Percentiles rank a stretch among this genome's conserved stretches.
phyloP scores from a whole-genome alignment of 2,797 vertebrate genomes.

The Xenops minutus region DNA sequence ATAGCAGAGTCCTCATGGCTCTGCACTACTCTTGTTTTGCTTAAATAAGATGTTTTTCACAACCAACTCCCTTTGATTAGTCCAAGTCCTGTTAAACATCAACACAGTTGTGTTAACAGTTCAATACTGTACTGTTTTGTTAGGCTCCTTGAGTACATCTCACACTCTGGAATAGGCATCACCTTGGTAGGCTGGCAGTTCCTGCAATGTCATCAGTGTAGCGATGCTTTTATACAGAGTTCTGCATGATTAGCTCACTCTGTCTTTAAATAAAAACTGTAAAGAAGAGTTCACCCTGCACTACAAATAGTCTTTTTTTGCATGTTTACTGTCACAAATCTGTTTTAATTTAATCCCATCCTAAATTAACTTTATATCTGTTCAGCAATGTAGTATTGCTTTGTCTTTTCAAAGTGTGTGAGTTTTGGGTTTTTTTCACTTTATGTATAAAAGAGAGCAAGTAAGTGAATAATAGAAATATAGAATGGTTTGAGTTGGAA shows the following conservation, averaged over 20 bases:
- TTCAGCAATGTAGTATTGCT: background rate
- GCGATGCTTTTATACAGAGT: background rate
- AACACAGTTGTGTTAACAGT: background rate
- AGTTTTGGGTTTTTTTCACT: background rate
- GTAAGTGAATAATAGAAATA: background rate
- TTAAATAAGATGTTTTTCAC: background rate
- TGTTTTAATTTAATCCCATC: background rate
- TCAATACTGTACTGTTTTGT: background rate
- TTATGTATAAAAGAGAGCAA: background rate
- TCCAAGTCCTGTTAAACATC: background rate
- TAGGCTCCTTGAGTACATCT: background rate
- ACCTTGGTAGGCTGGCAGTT: background rate
- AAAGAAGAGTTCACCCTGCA: background rate
- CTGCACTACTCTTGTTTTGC: background rate
- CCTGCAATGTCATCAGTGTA: background rate
- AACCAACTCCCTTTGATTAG: background rate
- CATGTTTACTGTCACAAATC: background rate
- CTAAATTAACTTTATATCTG: background rate
- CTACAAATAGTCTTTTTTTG: background rate
- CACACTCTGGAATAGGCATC: background rate
- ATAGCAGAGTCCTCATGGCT: background rate
- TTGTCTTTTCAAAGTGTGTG: background rate
- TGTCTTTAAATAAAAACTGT: background rate
- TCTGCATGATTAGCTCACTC: background rate
- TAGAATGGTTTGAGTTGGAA: background rate